Evolutionary conservation across 2,113 vertebrate species (phyloP), one percentile per base, ranked within the genome.

Genomic region (Pangasianodon hypophthalmus): DNA sequence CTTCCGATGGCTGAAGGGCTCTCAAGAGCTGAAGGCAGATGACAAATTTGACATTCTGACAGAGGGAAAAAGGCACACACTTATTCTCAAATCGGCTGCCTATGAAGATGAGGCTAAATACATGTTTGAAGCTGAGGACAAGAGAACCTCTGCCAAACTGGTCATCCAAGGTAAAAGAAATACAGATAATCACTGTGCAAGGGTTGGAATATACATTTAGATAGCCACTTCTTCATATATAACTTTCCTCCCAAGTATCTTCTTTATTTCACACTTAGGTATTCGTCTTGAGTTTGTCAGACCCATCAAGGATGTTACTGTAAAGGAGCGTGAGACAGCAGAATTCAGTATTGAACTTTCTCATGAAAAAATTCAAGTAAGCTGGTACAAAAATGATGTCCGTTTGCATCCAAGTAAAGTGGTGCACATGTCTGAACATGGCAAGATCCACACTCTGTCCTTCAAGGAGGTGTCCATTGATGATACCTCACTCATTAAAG

Each of bases 71-170:
- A 95, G 94, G 73, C 96, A 97, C n/a, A 92, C 94, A 14, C 92
- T 99, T 89, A 84, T 96, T 87, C 95, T 99, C 92, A 98, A 96
- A 90, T 96, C 95, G 1, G 97, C 96, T 44, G 96, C 96, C 9
- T 99, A 97, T 92, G 98, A 99, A 0, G 98, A 99, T 89, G 98
- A 99, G 93, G 98, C 97, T 18, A 99, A 99, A 93, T 99, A 99
- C 90, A 97, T 97, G 26, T 99, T 99, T 94, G 98, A 99, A 95
- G 98, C 98, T 0, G 98, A 99, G 93, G 98, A 99, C 93, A 99
- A 99, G 93, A 97, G 94, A 92, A 98, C 97, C 3, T 95, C 95
- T 41, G 97, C 92, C 91, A 99, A 99, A 92, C 94, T 99, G 19
- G 94, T 98, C 91, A 99, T 99, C 79, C 97, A 99, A 96, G 98